These are phyloP conservation scores for Lepidotrigona ventralis DNA, from an alignment of 1,140 invertebrate genomes.

Conservation along the genomic window DNA sequence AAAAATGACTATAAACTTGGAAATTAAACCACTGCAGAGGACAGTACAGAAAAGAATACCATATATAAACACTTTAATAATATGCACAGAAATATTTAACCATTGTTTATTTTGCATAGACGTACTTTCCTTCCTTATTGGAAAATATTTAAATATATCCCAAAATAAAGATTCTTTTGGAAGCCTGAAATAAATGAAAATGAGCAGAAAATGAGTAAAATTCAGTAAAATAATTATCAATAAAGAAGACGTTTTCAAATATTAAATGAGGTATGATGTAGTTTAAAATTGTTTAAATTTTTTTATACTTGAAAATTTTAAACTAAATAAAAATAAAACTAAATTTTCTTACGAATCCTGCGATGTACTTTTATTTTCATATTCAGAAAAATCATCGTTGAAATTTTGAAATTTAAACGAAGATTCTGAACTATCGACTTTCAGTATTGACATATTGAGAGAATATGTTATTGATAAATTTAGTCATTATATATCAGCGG, in stretches of 20 bases:
- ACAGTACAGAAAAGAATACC: conserved; percentile 89
- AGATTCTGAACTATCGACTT: neutral
- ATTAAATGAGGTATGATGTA: neutral
- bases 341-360: conserved; percentile 23
- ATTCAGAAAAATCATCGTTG: neutral
- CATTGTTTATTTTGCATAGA: conserved; percentile 91
- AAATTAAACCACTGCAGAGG: conserved; percentile 86
- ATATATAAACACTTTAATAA: conserved; percentile 91
- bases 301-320: neutral
- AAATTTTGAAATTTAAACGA: neutral
- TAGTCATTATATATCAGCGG: neutral
- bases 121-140: conserved; percentile 89
- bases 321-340: neutral
- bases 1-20: conserved; percentile 90
- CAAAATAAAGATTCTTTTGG: conserved; percentile 90
- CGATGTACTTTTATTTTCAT: neutral
- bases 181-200: conserved; percentile 49
- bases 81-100: conserved; percentile 88
- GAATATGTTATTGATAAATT: neutral
- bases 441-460: neutral
- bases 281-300: neutral
- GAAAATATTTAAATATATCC: conserved; percentile 93
- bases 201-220: neutral
- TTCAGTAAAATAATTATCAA: neutral
- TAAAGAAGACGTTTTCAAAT: neutral